These are phyloP conservation scores for Hofmannophila pseudospretella DNA, from an alignment of 2,888 invertebrate genomes.

Conservation along the genomic window DNA sequence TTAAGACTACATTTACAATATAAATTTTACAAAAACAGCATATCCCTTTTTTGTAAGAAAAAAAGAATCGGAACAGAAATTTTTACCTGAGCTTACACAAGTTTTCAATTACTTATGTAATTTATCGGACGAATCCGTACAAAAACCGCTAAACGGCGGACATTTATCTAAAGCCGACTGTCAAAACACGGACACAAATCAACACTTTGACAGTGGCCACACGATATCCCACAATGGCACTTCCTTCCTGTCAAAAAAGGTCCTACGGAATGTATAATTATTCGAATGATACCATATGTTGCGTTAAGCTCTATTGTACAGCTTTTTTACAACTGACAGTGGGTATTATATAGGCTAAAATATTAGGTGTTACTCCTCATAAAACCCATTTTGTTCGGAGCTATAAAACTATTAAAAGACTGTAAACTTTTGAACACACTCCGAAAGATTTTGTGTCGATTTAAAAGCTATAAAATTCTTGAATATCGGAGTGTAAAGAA, in stretches of 20 bases:
- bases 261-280: conserved; percentile 41
- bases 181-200: conserved; percentile 60
- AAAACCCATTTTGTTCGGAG: neutral
- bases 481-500: conserved; percentile 43
- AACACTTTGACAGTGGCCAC: conserved; percentile 49
- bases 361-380: conserved; percentile 57
- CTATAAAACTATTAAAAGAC: conserved; percentile 12
- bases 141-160: conserved; percentile 27
- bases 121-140: conserved; percentile 13
- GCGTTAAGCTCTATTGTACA: conserved; percentile 25
- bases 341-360: conserved; percentile 13
- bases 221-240: conserved; percentile 45
- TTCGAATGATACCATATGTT: conserved; percentile 33
- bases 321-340: conserved; percentile 21
- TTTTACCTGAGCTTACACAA: conserved; percentile 3
- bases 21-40: too few relatives aligned
- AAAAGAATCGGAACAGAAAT: neutral
- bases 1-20: conserved; percentile 13
- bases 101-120: conserved; percentile 1
- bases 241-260: conserved; percentile 56
- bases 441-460: conserved; percentile 42
- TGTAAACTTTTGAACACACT: conserved; percentile 25
- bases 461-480: conserved; percentile 45
- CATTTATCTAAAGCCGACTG: conserved; percentile 46
- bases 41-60: too few relatives aligned